A percentile compares a stretch with the other conserved stretches of the same genome.
Evolutionary conservation across 2,113 vertebrate species (phyloP).

Genomic region (Gallinago paraguaiae): DNA sequence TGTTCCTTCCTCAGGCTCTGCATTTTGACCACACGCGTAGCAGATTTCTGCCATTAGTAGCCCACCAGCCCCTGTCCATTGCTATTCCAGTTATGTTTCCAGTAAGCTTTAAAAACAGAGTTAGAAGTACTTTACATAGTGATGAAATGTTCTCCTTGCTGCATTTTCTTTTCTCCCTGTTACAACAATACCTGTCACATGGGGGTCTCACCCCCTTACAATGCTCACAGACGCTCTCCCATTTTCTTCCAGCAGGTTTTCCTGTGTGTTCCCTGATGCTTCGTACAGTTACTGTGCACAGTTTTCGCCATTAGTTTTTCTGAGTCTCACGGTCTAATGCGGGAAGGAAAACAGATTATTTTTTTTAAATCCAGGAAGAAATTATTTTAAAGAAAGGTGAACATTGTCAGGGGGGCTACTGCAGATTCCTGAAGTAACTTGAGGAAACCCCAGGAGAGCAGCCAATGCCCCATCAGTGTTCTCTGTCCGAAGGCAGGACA

Average conservation of each 20-base stretch:
- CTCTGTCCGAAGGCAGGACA: rapidly evolving
- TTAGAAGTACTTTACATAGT: not conserved
- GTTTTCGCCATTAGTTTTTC: not conserved
- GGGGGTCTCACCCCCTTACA: not conserved
- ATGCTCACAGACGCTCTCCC: not conserved
- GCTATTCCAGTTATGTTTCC: not conserved
- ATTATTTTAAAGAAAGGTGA: not conserved
- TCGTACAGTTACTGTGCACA: rapidly evolving
- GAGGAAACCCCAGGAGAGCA: not conserved
- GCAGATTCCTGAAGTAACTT: not conserved
- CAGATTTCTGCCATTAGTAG: not conserved
- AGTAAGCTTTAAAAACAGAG: not conserved
- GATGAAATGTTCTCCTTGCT: not conserved
- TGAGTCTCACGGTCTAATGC: not conserved
- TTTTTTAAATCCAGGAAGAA: not conserved
- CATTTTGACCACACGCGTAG: not conserved
- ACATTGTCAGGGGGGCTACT: not conserved
- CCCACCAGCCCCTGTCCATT: not conserved
- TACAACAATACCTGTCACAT: not conserved
- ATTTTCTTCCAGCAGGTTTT: not conserved
- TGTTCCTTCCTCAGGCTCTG: not conserved
- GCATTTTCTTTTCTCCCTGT: not conserved
- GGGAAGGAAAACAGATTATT: not conserved
- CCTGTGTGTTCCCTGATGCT: not conserved
- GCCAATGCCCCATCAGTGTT: not conserved